Evolutionary conservation across 2,113 vertebrate genomes (phyloP).

Genomic region (Hylia prasina): DNA sequence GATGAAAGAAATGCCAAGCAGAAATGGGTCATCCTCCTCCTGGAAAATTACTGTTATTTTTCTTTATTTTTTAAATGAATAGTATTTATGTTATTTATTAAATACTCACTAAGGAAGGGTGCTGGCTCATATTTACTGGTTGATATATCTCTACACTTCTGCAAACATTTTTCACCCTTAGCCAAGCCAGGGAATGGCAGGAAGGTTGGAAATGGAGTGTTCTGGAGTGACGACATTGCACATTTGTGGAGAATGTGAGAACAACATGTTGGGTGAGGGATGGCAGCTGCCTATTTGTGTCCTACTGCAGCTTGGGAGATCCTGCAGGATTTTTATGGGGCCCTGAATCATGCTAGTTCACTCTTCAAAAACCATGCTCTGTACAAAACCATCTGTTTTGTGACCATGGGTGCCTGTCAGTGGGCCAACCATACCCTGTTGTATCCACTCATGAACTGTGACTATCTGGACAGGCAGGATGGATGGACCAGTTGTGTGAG

Average conservation of each 20-base stretch:
- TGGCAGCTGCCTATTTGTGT: accelerated
- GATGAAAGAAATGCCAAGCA: not conserved
- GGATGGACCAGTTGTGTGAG: not conserved
- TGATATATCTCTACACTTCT: not conserved
- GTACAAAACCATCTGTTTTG: not conserved
- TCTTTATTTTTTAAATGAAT: not conserved
- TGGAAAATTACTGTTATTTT: not conserved
- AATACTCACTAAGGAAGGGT: not conserved
- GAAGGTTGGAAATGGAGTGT: not conserved
- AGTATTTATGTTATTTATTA: not conserved
- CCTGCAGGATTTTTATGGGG: not conserved
- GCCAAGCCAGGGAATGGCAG: not conserved
- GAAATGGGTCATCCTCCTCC: not conserved
- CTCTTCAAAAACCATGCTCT: not conserved
- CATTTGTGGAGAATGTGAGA: not conserved
- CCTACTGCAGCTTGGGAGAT: not conserved
- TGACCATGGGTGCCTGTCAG: too few species aligned
- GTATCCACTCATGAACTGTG: not conserved
- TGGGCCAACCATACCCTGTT: not conserved
- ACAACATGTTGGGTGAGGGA: not conserved
- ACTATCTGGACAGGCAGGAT: not conserved
- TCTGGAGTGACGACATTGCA: not conserved
- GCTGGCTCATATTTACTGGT: not conserved
- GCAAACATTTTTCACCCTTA: not conserved
- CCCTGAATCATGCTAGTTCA: not conserved